Percentiles rank a stretch among this genome's conserved stretches.
Conservation (phyloP, 2,888 invertebrate genomes). For the Thereva unica region DNA sequence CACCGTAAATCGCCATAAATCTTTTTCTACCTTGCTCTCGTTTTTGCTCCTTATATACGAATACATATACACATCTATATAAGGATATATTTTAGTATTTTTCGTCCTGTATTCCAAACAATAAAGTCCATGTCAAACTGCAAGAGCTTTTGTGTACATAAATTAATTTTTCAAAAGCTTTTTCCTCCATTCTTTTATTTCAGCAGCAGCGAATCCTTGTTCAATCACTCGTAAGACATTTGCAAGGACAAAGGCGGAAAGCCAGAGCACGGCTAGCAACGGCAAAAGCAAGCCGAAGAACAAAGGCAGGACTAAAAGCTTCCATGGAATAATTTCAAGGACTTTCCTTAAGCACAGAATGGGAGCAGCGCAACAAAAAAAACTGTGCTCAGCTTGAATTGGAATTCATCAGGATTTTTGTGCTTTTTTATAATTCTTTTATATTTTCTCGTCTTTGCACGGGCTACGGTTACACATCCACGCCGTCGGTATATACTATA, state of each 20-base stretch:
- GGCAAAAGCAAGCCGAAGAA: slow-evolving; percentile 5
- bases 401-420: slow-evolving; percentile 25
- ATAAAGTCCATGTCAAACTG: slow-evolving; percentile 21
- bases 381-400: slow-evolving; percentile 15
- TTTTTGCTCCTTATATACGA: too few relatives aligned
- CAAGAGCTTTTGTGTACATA: slow-evolving; percentile 26
- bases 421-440: slow-evolving; percentile 25
- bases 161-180: slow-evolving; percentile 31
- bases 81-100: slow-evolving; percentile 26
- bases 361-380: slow-evolving; percentile 13
- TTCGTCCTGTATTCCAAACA: slow-evolving; percentile 9
- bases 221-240: slow-evolving; percentile 33
- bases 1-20: background rate
- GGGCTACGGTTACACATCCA: slow-evolving; percentile 24
- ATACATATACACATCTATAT: too few relatives aligned
- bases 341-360: slow-evolving; percentile 14
- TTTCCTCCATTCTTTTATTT: slow-evolving; percentile 23
- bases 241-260: slow-evolving; percentile 14
- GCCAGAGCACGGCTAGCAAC: too few relatives aligned
- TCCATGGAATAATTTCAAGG: slow-evolving; percentile 33
- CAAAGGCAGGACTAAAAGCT: slow-evolving; percentile 33
- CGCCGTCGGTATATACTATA: slow-evolving; percentile 20
- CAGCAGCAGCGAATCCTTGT: slow-evolving; percentile 24
- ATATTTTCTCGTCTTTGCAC: slow-evolving; percentile 15
- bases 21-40: too few relatives aligned